Evolutionary conservation across 2,888 invertebrate genomes (phyloP).

Genomic region (Hypolimnas misippus): DNA sequence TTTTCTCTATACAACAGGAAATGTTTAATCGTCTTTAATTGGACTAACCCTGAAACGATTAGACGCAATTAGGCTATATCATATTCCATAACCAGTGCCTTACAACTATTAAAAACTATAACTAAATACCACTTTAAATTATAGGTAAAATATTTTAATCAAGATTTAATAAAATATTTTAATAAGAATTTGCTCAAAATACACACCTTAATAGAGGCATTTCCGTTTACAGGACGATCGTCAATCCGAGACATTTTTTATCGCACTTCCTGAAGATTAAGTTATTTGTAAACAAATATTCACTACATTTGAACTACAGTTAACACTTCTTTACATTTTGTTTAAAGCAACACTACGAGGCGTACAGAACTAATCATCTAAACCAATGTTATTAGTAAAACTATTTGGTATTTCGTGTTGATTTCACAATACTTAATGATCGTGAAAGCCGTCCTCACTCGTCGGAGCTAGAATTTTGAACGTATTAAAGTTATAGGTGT

Average conservation of each 20-base stretch:
- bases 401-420: not conserved
- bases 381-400: not conserved
- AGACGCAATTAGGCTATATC: not conserved
- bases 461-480: not conserved
- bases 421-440: constrained; percentile 29
- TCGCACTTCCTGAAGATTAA: not conserved
- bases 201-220: constrained; percentile 11
- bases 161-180: too few relatives aligned
- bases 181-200: too few relatives aligned
- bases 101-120: too few relatives aligned
- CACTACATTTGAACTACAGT: not conserved
- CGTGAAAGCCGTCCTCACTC: constrained; percentile 1
- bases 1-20: not conserved
- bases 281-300: constrained; percentile 9
- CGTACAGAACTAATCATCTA: not conserved
- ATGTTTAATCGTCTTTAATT: not conserved
- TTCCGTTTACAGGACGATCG: constrained; percentile 10
- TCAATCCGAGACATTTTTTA: constrained; percentile 31
- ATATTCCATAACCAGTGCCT: too few relatives aligned
- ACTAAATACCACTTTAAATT: too few relatives aligned
- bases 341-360: too few relatives aligned
- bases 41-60: constrained; percentile 2
- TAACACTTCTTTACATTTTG: not conserved
- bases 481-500: not conserved
- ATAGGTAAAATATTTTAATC: too few relatives aligned